Percentiles rank a stretch among this genome's conserved stretches.
These are phyloP conservation scores for Parus major DNA, from an alignment of 2,113 vertebrate species.

Conservation along the genomic window DNA sequence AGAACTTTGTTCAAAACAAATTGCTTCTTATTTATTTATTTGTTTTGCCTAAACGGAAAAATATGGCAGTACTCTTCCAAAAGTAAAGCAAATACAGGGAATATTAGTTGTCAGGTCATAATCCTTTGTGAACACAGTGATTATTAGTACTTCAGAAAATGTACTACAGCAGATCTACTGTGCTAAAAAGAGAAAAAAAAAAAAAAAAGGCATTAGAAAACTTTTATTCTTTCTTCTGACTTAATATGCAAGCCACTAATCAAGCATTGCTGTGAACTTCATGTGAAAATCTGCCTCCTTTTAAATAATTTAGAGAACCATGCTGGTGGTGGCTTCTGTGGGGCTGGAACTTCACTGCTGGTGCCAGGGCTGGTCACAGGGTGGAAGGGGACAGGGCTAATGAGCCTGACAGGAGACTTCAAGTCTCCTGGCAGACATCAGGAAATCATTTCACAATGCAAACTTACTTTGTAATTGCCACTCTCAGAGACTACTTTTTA, in stretches of 20 bases:
- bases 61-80: neutral
- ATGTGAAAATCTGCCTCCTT: neutral
- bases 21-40: neutral
- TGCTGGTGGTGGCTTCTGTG: neutral
- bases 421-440: neutral
- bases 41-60: neutral
- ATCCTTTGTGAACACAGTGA: neutral
- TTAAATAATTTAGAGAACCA: neutral
- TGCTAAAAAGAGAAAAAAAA: neutral
- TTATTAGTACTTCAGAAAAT: neutral
- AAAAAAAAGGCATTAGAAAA: neutral
- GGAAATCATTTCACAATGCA: neutral
- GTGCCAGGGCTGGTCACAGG: neutral
- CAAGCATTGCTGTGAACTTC: neutral
- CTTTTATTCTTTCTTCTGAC: neutral
- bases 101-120: neutral
- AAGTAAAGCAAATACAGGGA: slow-evolving; percentile 21
- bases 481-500: neutral
- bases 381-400: neutral
- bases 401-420: neutral
- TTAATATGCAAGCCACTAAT: neutral
- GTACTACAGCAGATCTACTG: neutral
- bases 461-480: neutral
- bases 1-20: neutral
- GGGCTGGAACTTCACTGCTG: neutral